These are phyloP conservation scores for Neosilurus mollespiculum DNA, from an alignment of 2,797 vertebrate species.

Conservation along the genomic window DNA sequence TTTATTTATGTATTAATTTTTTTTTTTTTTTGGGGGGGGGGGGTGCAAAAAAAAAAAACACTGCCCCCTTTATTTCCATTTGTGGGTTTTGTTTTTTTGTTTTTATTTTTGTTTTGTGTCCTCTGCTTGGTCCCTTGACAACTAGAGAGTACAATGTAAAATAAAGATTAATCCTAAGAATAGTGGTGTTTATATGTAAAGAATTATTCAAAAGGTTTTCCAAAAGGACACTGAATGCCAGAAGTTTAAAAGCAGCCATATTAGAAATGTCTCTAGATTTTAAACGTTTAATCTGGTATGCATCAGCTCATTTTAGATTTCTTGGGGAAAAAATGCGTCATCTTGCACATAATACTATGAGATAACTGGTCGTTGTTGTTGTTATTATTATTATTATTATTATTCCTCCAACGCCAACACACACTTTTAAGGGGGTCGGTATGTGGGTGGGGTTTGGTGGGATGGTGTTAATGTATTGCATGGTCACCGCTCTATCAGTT, in stretches of 20 bases:
- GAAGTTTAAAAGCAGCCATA: neutral
- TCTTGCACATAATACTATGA: neutral
- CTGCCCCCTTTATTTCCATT: neutral
- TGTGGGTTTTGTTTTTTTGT: neutral
- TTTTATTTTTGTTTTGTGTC: neutral
- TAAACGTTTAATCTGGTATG: neutral
- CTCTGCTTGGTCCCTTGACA: constrained; percentile 1
- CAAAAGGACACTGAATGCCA: neutral
- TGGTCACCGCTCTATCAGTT: neutral
- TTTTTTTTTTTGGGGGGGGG: neutral
- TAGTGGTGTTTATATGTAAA: neutral
- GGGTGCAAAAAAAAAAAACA: neutral
- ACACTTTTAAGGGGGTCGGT: too few relatives aligned
- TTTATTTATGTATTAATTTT: too few relatives aligned
- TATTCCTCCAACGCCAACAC: neutral
- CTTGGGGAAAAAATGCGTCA: neutral
- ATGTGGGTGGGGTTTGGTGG: too few relatives aligned
- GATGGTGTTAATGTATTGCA: neutral
- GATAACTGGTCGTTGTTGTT: neutral
- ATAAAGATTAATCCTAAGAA: neutral
- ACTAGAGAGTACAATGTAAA: neutral
- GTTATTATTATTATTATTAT: too few relatives aligned
- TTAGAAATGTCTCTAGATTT: neutral
- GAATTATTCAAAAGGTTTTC: neutral
- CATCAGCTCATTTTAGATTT: neutral